Evolutionary conservation across 2,888 invertebrate species (phyloP).

Genomic region (Aradus depressus): DNA sequence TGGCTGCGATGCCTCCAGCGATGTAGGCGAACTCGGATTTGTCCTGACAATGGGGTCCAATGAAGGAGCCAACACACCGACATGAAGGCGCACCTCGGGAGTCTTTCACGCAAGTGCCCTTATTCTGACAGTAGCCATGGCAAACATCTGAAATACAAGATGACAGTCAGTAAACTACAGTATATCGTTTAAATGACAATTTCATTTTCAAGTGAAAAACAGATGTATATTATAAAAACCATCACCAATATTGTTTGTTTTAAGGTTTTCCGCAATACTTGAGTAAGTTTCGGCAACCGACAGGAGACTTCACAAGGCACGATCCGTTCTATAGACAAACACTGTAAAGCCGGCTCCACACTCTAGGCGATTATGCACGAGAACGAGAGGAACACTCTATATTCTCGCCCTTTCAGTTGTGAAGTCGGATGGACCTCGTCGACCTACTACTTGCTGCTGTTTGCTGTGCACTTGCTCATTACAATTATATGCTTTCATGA

Average conservation of each 20-base stretch:
- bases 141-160: conserved; percentile 55
- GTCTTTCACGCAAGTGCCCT: conserved; percentile 78
- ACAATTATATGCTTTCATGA: too few species aligned
- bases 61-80: conserved; percentile 83
- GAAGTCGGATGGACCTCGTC: too few species aligned
- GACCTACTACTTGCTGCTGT: too few species aligned
- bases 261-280: too few species aligned
- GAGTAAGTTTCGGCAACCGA: too few species aligned
- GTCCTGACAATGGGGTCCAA: conserved; percentile 75
- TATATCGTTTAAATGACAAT: background rate
- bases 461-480: too few species aligned
- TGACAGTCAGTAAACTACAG: background rate
- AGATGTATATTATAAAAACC: too few species aligned
- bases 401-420: too few species aligned
- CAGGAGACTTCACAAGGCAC: background rate
- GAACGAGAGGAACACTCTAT: too few species aligned
- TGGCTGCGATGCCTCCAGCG: conserved; percentile 85
- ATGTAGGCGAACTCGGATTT: conserved; percentile 94
- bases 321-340: background rate
- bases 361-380: too few species aligned
- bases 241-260: too few species aligned
- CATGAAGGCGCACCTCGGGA: conserved; percentile 73
- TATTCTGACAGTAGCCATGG: conserved; percentile 75
- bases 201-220: background rate
- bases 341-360: background rate